A percentile compares a stretch with the other conserved stretches of the same genome.
These are phyloP conservation scores for Aythya baeri DNA, from an alignment of 2,113 vertebrate genomes.

Conservation along the genomic window DNA sequence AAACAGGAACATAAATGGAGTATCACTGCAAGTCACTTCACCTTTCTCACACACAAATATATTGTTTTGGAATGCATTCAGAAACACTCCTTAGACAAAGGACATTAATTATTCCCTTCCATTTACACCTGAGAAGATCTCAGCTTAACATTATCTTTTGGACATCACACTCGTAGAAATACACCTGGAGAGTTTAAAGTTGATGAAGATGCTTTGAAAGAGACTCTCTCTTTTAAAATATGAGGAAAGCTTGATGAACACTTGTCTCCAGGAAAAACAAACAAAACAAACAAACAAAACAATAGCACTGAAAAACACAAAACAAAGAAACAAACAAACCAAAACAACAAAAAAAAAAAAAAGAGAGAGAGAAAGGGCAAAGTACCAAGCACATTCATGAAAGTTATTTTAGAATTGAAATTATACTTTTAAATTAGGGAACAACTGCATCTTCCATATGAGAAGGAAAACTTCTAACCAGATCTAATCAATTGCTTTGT, in stretches of 20 bases:
- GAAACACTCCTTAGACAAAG: background rate
- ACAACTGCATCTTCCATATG: background rate
- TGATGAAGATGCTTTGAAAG: background rate
- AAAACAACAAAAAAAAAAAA: background rate
- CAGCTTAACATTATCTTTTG: background rate
- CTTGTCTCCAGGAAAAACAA: background rate
- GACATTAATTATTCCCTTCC: background rate
- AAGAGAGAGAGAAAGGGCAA: rapidly evolving
- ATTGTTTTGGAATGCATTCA: background rate
- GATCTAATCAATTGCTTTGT: background rate
- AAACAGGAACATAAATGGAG: background rate
- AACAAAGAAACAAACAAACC: no score
- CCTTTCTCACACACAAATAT: background rate
- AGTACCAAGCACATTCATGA: background rate
- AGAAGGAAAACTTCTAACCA: background rate
- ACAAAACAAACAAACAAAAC: no score
- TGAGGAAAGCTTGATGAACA: background rate
- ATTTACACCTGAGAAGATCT: background rate
- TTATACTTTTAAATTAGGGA: background rate
- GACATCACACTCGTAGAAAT: background rate
- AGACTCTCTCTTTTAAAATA: background rate
- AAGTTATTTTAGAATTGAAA: background rate
- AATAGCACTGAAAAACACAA: no score
- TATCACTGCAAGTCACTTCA: background rate
- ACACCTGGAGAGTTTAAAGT: background rate